phyloP scores from a whole-genome alignment of 2,888 invertebrate species.

The Tholera decimalis region DNA sequence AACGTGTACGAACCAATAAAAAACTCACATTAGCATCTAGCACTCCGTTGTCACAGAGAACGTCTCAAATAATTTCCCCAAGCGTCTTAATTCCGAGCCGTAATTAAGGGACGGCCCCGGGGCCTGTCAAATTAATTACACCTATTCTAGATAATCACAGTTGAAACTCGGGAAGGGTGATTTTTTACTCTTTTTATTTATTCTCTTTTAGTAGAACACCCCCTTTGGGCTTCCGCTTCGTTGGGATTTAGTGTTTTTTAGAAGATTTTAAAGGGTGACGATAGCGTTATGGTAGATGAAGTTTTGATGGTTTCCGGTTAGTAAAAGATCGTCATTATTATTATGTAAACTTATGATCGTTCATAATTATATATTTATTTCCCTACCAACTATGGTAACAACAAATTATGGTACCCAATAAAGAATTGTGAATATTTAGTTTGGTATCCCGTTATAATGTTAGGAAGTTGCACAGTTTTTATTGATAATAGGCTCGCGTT shows the following conservation, averaged over 20 bases:
- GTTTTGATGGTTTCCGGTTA: background rate
- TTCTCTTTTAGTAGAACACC: constrained; percentile 11
- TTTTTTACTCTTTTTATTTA: constrained; percentile 59
- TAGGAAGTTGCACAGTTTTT: too few relatives aligned
- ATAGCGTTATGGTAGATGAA: background rate
- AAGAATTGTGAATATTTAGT: too few relatives aligned
- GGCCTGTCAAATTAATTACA: constrained; percentile 76
- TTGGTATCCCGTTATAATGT: too few relatives aligned
- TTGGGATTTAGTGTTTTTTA: constrained; percentile 27
- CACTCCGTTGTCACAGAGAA: constrained; percentile 34
- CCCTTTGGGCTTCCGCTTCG: constrained; percentile 29
- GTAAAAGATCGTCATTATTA: background rate
- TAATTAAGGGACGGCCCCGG: constrained; percentile 70
- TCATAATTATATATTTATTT: too few relatives aligned
- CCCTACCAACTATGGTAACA: too few relatives aligned
- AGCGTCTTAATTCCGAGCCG: constrained; percentile 69
- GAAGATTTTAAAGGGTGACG: background rate
- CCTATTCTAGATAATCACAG: constrained; percentile 74
- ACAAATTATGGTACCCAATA: too few relatives aligned
- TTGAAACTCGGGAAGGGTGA: constrained; percentile 68
- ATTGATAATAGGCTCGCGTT: too few relatives aligned
- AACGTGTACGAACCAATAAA: background rate
- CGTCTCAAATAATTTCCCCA: constrained; percentile 59
- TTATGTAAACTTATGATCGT: too few relatives aligned
- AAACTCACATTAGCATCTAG: constrained; percentile 33